Percentiles rank a stretch among this genome's conserved stretches.
Evolutionary conservation across 2,888 invertebrate species (phyloP).

Genomic region (Tineola bisselliella): DNA sequence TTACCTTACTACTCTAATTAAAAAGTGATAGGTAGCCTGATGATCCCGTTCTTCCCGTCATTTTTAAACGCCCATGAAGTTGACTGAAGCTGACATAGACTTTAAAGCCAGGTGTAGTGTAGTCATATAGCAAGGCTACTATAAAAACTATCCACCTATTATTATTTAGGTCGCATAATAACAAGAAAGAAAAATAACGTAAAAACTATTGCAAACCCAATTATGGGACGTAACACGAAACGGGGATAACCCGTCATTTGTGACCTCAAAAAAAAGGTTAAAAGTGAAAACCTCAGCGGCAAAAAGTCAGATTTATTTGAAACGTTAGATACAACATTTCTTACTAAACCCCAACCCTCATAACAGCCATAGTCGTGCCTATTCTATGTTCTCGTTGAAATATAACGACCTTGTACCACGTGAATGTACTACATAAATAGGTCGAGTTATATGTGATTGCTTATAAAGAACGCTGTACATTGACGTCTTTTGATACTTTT

Average conservation of each 20-base stretch:
- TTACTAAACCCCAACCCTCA: background rate
- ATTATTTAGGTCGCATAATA: too few relatives aligned
- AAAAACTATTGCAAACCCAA: background rate
- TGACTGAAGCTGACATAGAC: too few relatives aligned
- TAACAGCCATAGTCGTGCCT: background rate
- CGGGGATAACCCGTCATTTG: background rate
- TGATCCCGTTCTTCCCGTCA: too few relatives aligned
- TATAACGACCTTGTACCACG: constrained; percentile 8
- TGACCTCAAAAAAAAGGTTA: background rate
- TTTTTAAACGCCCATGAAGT: too few relatives aligned
- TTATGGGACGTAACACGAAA: background rate
- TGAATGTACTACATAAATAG: background rate
- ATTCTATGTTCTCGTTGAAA: background rate
- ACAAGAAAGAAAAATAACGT: background rate
- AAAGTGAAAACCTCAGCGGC: background rate
- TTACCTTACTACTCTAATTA: too few relatives aligned
- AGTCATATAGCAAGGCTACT: too few relatives aligned
- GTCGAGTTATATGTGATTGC: background rate
- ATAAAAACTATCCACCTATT: too few relatives aligned
- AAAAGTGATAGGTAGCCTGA: too few relatives aligned
- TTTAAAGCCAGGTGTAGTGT: too few relatives aligned
- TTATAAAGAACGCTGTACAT: background rate
- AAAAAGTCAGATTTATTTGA: constrained; percentile 9
- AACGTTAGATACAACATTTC: background rate
- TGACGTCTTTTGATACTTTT: background rate